Percentiles rank a stretch among this genome's conserved stretches.
These are phyloP conservation scores for Brachionus paranguensis DNA, from an alignment of 1,140 invertebrate genomes.

Conservation along the genomic window DNA sequence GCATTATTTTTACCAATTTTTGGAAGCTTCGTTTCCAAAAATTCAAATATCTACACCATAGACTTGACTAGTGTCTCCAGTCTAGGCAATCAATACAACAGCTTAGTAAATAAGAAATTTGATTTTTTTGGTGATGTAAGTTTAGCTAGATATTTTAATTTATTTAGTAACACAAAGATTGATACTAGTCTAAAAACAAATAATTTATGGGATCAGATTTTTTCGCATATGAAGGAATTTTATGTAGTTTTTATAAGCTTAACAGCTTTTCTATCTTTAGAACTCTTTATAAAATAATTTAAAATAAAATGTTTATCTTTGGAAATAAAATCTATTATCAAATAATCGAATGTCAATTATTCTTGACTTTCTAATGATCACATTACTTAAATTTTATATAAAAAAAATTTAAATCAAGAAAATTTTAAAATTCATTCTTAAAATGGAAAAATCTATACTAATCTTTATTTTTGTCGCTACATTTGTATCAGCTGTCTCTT, in stretches of 20 bases:
- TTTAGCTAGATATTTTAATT: neutral
- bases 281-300: constrained; percentile 12
- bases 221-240: constrained; percentile 29
- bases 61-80: neutral
- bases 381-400: neutral
- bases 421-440: neutral
- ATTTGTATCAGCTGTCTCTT: neutral
- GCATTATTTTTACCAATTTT: neutral
- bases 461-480: neutral
- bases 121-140: neutral
- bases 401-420: neutral
- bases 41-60: constrained; percentile 6
- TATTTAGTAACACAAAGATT: neutral
- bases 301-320: neutral
- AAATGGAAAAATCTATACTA: neutral
- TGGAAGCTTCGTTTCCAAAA: neutral
- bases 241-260: constrained; percentile 3
- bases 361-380: neutral
- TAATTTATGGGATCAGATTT: constrained; percentile 10
- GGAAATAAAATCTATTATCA: neutral
- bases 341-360: neutral
- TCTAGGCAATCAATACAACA: neutral
- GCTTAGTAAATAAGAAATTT: neutral
- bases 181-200: neutral
- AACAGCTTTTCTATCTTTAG: constrained; percentile 16